Evolutionary conservation across 2,113 vertebrate species (phyloP), one percentile per base, ranked within the genome.

Genomic region (Chloebia gouldiae): DNA sequence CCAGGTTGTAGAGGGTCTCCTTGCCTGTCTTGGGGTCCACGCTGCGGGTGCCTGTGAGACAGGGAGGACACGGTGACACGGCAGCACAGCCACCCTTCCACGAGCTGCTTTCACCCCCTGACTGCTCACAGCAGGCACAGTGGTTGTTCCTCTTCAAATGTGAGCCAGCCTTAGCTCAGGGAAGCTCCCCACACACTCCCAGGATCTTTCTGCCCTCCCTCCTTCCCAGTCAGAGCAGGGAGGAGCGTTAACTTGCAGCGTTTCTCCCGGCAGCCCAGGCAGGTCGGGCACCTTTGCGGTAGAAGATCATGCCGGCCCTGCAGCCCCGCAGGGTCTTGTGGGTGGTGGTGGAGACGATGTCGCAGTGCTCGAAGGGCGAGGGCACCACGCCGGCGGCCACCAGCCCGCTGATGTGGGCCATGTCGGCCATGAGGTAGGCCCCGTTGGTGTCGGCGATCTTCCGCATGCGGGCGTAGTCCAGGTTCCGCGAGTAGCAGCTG

Each of bases 311-410:
- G 35, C 99, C 99, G 0, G 99, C 98, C 3, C 99, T 98, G 97
- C 99, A 99, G 96, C 99, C 99, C 37, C 99, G 95, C 91, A 99
- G 93, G 3, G 99, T 99, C 96, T 99, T 99, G 97, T 99, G 99
- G 3, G 99, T 99, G 11, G 99, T 99, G 45, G 99, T 99, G 80
- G 99, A 97, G 87, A 99, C 99, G 3, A 99, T 94, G 13, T 99
- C 98, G 23, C 98, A 98, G 98, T 99, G 77, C 10, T 99, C 98
- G 3, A 99, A 99, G 9, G 99, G 99, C 0, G 99, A 99, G 4
- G 99, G 99, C 68, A 99, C 98, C 64, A 99, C 98, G 0, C 98
- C 98, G 0, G 99, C 99, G 0, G 98, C 99, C 93, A 99, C 99
- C 84, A 99, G 90, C 37, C 99, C 99, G 1, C 99, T 99, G 96